Conservation (phyloP, 2,888 invertebrate genomes). For the Nomada goodeniana region DNA sequence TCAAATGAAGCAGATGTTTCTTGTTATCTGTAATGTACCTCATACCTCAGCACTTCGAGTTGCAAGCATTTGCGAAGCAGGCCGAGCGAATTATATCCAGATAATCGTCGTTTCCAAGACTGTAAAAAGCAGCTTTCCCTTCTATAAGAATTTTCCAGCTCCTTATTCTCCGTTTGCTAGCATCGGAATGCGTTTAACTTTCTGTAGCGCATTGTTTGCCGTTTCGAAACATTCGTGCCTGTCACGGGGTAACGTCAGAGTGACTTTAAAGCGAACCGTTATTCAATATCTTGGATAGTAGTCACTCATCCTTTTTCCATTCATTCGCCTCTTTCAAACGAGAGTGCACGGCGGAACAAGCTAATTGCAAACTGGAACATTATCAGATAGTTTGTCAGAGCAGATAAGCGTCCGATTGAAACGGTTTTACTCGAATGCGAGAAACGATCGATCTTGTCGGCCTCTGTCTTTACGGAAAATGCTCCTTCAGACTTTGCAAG, state of each 20-base stretch:
- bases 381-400: too few relatives aligned
- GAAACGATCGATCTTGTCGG: too few relatives aligned
- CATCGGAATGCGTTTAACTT: slow-evolving; percentile 24
- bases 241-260: background rate
- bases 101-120: slow-evolving; percentile 6
- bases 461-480: too few relatives aligned
- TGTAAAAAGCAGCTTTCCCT: slow-evolving; percentile 7
- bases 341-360: slow-evolving; percentile 20
- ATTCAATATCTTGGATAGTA: background rate
- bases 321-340: slow-evolving; percentile 32
- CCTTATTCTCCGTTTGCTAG: background rate
- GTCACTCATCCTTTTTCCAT: background rate
- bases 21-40: background rate
- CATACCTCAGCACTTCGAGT: slow-evolving; percentile 1
- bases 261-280: background rate
- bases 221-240: background rate
- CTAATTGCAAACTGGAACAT: slow-evolving; percentile 41
- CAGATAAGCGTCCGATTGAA: too few relatives aligned
- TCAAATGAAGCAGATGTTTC: background rate
- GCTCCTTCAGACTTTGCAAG: too few relatives aligned
- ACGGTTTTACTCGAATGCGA: background rate
- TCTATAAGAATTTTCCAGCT: slow-evolving; percentile 7
- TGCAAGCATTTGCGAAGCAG: slow-evolving; percentile 2
- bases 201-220: slow-evolving; percentile 13
- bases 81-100: slow-evolving; percentile 27